phyloP scores from a whole-genome alignment of 1,140 invertebrate species.

The Drosophila subpulchrella region DNA sequence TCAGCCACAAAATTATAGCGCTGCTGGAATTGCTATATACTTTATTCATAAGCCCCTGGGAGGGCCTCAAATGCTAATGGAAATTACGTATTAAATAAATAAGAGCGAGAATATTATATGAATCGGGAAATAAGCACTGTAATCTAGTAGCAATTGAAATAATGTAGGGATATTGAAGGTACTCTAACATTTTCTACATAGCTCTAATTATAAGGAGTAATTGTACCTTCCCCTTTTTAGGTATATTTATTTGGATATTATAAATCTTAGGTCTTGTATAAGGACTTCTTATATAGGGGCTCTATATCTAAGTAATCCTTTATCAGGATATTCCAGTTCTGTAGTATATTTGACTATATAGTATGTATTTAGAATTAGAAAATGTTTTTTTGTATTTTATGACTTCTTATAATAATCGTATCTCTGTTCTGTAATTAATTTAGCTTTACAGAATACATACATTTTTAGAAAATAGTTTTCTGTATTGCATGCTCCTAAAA shows the following conservation, averaged over 20 bases:
- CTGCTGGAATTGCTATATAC: conserved; percentile 17
- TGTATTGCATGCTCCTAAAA: neutral
- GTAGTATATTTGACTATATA: too few species aligned
- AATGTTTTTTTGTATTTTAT: neutral
- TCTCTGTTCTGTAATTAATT: too few species aligned
- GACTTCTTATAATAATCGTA: too few species aligned
- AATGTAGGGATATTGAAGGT: neutral
- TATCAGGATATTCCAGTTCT: too few species aligned
- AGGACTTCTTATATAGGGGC: too few species aligned
- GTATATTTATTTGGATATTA: too few species aligned
- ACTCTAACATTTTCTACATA: neutral
- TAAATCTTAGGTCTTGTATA: too few species aligned
- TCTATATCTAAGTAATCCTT: too few species aligned
- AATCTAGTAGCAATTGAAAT: neutral
- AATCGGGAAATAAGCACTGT: conserved; percentile 11
- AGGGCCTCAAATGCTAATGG: conserved; percentile 24
- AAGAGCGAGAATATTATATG: conserved; percentile 17
- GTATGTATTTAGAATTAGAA: neutral
- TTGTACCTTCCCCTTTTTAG: too few species aligned
- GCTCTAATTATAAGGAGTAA: too few species aligned
- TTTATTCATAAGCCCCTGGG: conserved; percentile 32
- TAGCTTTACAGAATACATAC: too few species aligned
- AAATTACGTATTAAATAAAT: conserved; percentile 46
- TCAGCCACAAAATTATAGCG: conserved; percentile 37
- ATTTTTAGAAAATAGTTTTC: neutral